A percentile compares a stretch with the other conserved stretches of the same genome.
phyloP scores from a whole-genome alignment of 2,888 invertebrate species.

The Nudaria mundana region DNA sequence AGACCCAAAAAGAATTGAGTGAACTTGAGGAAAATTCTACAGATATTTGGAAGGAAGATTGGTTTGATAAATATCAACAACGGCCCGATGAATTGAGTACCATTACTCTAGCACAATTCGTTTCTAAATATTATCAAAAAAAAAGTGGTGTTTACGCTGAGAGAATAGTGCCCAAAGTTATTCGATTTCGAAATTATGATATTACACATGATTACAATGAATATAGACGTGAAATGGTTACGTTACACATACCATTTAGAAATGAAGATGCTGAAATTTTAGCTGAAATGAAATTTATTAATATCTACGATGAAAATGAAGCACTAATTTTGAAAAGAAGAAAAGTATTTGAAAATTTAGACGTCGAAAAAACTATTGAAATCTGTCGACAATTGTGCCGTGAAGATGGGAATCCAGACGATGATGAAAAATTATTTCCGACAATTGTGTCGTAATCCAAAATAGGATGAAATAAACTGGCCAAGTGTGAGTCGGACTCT shows the following conservation, averaged over 20 bases:
- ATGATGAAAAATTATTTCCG: too few species aligned
- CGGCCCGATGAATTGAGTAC: conserved; percentile 29
- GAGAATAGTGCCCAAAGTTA: conserved; percentile 17
- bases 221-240: conserved; percentile 48
- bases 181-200: conserved; percentile 49
- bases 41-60: conserved; percentile 38
- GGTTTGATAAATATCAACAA: conserved; percentile 34
- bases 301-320: conserved; percentile 29
- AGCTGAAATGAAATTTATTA: conserved; percentile 31
- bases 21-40: conserved; percentile 29
- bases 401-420: too few species aligned
- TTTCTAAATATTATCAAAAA: conserved; percentile 17
- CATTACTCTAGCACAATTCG: conserved; percentile 35
- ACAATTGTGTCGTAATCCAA: too few species aligned
- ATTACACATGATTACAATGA: conserved; percentile 35
- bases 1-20: conserved; percentile 45
- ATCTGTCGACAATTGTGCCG: conserved; percentile 31
- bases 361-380: conserved; percentile 33
- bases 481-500: too few species aligned
- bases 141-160: conserved; percentile 33
- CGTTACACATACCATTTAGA: conserved; percentile 43
- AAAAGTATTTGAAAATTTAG: conserved; percentile 30
- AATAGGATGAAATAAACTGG: too few species aligned
- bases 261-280: conserved; percentile 37
- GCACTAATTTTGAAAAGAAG: conserved; percentile 27